Evolutionary conservation across 1,140 invertebrate genomes (phyloP), one percentile per base, ranked within the genome.

Genomic region (Drosophila albomicans): DNA sequence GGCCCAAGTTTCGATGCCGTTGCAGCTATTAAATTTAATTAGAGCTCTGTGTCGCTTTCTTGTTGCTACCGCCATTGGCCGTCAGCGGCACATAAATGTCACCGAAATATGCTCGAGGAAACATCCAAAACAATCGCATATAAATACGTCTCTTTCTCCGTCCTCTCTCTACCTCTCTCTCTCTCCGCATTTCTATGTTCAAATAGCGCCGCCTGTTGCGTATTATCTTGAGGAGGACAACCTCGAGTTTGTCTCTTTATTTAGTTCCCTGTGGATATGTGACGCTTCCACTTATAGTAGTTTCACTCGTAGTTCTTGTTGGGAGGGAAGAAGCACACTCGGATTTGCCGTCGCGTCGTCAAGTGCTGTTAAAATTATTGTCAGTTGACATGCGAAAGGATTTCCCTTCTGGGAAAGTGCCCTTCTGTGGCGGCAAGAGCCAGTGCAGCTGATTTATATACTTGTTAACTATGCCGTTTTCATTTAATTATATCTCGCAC

Each of bases 11-110:
- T 81, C 30, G 30, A 87, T 84, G 78, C 74, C 66, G 49, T 69
- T 76, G 69, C 69, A 74, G 88, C 82, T 91, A 89, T 91, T 88
- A 89, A 91, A 91, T 91, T 91, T 91, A 91, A 91, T 91, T 91
- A 91, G 88, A 89, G 76, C 85, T 86, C 81, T 81, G 64, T 71
- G 78, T 65, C 67, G 76, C 51, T 30, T 1, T 52, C 30, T 81
- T 59, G 43, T 35, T 52, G 61, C 75, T 80, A 74, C 76, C 70
- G 78, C 57, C 78, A 65, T 66, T 67, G 71, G 71, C 64, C 59
- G 75, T 72, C 45, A 65, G 59, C 70, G 66, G 65, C 67, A 81
- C 84, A 87, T 87, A 78, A 88, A 88, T 89, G 86, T 88, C 85
- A 89, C 88, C 78, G 66, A 89, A 88, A 70, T 65, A 88, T 85